These are phyloP conservation scores for Cynopterus brachyotis DNA, from an alignment of 2,113 vertebrate species.

Conservation along the genomic window DNA sequence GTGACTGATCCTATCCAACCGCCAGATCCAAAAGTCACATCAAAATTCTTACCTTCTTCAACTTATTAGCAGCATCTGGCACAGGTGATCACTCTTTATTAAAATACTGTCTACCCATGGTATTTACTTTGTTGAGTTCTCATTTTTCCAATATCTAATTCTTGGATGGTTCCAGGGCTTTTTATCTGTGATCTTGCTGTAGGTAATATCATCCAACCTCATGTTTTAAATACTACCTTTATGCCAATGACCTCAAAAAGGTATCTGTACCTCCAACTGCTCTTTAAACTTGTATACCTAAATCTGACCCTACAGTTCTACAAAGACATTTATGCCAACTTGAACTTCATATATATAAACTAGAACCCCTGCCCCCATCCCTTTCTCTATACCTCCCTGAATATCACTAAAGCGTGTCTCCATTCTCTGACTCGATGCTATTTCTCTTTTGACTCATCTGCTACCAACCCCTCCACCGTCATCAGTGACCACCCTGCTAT, in stretches of 20 bases:
- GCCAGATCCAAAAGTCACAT: neutral
- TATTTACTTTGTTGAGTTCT: neutral
- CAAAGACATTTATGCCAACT: neutral
- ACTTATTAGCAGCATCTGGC: neutral
- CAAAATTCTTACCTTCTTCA: neutral
- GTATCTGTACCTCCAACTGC: neutral
- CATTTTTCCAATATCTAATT: neutral
- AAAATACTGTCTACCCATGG: neutral
- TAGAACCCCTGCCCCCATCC: neutral
- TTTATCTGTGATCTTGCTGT: neutral
- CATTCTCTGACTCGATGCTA: neutral
- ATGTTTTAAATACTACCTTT: neutral
- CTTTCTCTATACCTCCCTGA: neutral
- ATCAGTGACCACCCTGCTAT: neutral
- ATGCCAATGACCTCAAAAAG: neutral
- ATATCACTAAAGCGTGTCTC: neutral
- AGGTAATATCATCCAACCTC: neutral
- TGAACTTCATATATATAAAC: neutral
- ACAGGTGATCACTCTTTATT: neutral
- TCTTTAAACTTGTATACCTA: neutral
- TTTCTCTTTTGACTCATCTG: neutral
- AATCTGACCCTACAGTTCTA: neutral
- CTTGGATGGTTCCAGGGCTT: neutral
- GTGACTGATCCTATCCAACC: neutral
- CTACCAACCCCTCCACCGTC: neutral